A percentile compares a stretch with the other conserved stretches of the same genome.
phyloP scores from a whole-genome alignment of 1,140 invertebrate genomes.

The Drosophila ficusphila region DNA sequence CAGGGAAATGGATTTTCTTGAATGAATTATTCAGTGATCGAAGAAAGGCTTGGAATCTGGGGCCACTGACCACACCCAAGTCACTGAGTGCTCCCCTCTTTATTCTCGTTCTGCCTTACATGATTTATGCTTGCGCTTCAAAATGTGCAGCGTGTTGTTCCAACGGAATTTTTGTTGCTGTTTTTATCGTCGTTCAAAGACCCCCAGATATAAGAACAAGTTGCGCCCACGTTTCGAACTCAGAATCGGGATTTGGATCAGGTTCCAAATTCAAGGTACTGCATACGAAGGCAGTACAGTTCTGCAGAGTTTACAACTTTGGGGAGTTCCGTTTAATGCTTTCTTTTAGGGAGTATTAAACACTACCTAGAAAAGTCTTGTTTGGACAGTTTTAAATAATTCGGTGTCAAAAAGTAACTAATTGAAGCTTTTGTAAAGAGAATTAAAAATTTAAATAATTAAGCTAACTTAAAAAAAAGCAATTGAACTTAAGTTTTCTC shows the following conservation, averaged over 20 bases:
- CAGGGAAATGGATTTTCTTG: conserved; percentile 72
- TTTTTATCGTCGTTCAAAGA: conserved; percentile 61
- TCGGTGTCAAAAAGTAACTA: no score
- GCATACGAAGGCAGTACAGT: conserved; percentile 11
- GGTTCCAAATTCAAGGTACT: conserved; percentile 15
- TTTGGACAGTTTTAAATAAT: no score
- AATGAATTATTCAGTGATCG: conserved; percentile 72
- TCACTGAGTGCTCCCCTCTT: conserved; percentile 28
- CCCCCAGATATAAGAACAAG: conserved; percentile 36
- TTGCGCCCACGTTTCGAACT: conserved; percentile 29
- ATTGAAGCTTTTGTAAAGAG: no score
- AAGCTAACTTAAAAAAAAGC: no score
- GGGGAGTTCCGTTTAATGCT: background rate
- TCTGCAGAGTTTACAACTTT: background rate
- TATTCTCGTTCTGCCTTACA: conserved; percentile 33
- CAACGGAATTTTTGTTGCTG: conserved; percentile 7
- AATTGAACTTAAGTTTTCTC: background rate
- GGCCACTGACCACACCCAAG: conserved; percentile 71
- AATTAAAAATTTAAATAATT: no score
- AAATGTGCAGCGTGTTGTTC: conserved; percentile 45
- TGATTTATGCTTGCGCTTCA: conserved; percentile 53
- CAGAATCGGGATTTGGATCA: conserved; percentile 12
- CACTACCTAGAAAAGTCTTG: no score
- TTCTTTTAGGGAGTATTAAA: background rate
- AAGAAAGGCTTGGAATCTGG: conserved; percentile 38